Conservation (phyloP, 1,140 invertebrate genomes). For the Hylaeus anthracinus region DNA sequence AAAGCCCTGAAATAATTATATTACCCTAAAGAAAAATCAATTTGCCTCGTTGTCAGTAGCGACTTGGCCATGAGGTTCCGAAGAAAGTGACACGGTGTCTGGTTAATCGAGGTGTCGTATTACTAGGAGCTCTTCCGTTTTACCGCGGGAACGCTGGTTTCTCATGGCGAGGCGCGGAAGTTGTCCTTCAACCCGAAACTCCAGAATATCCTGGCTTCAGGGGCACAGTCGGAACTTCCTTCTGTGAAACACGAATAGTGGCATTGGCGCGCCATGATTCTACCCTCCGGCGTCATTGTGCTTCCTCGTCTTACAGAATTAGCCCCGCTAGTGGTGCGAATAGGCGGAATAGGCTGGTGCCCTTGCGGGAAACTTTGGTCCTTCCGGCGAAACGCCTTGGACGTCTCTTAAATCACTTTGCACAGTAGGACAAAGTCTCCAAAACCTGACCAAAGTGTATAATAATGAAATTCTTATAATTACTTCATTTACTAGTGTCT, state of each 20-base stretch:
- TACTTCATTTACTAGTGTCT: too few species aligned
- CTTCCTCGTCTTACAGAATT: constrained; percentile 24
- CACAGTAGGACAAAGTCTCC: not conserved
- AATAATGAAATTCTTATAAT: not conserved
- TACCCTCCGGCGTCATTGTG: too few species aligned
- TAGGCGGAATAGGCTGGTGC: not conserved
- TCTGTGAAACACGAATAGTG: constrained; percentile 18
- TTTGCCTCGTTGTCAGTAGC: too few species aligned
- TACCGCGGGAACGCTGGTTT: not conserved
- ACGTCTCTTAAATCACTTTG: constrained; percentile 59
- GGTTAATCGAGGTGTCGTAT: not conserved
- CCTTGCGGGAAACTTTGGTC: constrained; percentile 47
- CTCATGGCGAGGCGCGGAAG: not conserved
- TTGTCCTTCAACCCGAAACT: constrained; percentile 5
- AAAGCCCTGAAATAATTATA: too few species aligned
- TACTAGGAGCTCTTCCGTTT: not conserved
- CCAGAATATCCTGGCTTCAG: not conserved
- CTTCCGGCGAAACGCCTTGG: constrained; percentile 50
- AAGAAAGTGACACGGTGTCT: not conserved
- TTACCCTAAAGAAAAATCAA: too few species aligned
- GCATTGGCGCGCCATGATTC: not conserved
- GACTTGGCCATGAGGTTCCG: too few species aligned
- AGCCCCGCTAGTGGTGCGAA: not conserved
- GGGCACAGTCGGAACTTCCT: constrained; percentile 16
- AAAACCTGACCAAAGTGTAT: not conserved